A percentile compares a stretch with the other conserved stretches of the same genome.
phyloP scores from a whole-genome alignment of 2,113 vertebrate species.

The Dinomys branickii region DNA sequence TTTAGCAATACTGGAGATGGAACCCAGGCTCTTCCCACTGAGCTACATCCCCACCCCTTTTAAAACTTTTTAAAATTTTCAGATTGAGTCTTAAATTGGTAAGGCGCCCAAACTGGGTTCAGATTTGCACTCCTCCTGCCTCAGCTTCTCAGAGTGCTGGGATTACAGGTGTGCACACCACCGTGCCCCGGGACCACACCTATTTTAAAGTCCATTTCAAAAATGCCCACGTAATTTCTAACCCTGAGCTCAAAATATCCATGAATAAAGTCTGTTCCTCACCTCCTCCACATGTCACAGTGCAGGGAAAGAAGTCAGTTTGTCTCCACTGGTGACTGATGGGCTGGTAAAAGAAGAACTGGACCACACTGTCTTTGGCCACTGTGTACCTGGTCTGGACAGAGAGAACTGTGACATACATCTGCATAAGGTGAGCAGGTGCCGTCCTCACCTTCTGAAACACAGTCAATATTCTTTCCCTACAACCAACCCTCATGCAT shows the following conservation, averaged over 20 bases:
- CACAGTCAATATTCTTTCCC: neutral
- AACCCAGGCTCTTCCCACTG: no score
- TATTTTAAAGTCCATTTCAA: neutral
- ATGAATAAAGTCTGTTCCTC: constrained; percentile 67
- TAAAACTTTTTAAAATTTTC: neutral
- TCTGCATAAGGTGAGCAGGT: neutral
- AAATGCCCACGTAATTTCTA: neutral
- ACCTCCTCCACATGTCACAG: constrained; percentile 95
- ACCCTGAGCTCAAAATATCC: constrained; percentile 38
- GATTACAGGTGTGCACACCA: neutral
- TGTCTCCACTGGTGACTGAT: constrained; percentile 93
- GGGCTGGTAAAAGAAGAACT: constrained; percentile 94
- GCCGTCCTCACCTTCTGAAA: neutral
- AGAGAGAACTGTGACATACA: constrained; percentile 77
- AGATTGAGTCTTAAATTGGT: neutral
- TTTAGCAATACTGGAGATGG: neutral
- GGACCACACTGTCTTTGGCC: constrained; percentile 91
- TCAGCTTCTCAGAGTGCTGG: neutral
- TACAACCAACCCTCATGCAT: neutral
- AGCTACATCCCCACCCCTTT: neutral
- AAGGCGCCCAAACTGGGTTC: neutral
- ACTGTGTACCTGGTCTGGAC: constrained; percentile 91
- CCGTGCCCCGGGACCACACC: neutral
- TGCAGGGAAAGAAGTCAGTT: constrained; percentile 92
- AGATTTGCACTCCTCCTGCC: neutral